phyloP scores from a whole-genome alignment of 2,797 vertebrate species.

The Rhyacichthys aspro region DNA sequence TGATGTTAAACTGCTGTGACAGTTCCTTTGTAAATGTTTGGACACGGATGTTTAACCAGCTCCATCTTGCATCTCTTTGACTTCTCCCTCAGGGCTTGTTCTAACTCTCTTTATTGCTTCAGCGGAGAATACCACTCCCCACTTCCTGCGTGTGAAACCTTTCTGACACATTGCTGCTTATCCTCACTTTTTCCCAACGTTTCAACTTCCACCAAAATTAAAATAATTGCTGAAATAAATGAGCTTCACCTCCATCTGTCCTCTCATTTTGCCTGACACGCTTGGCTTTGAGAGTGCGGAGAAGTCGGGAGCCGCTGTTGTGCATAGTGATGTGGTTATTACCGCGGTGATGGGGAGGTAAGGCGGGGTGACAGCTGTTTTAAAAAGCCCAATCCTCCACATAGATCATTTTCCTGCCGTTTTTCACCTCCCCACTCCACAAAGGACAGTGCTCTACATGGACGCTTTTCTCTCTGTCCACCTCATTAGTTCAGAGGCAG shows the following conservation, averaged over 20 bases:
- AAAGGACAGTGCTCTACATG: slow-evolving; percentile 54
- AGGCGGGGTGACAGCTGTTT: slow-evolving; percentile 62
- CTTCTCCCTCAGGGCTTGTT: slow-evolving; percentile 31
- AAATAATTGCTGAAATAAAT: slow-evolving; percentile 64
- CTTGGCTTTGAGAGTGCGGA: slow-evolving; percentile 31
- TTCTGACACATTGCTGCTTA: slow-evolving; percentile 6
- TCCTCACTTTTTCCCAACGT: slow-evolving; percentile 14
- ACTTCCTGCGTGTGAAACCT: slow-evolving; percentile 16
- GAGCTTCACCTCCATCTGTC: slow-evolving; percentile 68
- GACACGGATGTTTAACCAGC: slow-evolving; percentile 51
- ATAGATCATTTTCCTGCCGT: slow-evolving; percentile 19
- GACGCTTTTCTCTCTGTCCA: slow-evolving; percentile 65
- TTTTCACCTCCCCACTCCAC: slow-evolving; percentile 32
- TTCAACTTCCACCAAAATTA: slow-evolving; percentile 41
- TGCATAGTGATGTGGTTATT: slow-evolving; percentile 66
- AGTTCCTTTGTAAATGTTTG: slow-evolving; percentile 66
- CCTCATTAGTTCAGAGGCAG: slow-evolving; percentile 82
- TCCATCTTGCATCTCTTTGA: slow-evolving; percentile 46
- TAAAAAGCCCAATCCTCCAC: slow-evolving; percentile 50
- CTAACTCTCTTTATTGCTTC: slow-evolving; percentile 4
- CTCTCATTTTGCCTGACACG: slow-evolving; percentile 35
- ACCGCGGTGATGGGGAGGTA: slow-evolving; percentile 48
- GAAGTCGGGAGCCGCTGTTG: slow-evolving; percentile 39
- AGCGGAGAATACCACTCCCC: slow-evolving; percentile 7
- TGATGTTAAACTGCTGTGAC: slow-evolving; percentile 57